A percentile compares a stretch with the other conserved stretches of the same genome.
These are phyloP conservation scores for Eidolon helvum DNA, from an alignment of 2,113 vertebrate genomes.

Conservation along the genomic window DNA sequence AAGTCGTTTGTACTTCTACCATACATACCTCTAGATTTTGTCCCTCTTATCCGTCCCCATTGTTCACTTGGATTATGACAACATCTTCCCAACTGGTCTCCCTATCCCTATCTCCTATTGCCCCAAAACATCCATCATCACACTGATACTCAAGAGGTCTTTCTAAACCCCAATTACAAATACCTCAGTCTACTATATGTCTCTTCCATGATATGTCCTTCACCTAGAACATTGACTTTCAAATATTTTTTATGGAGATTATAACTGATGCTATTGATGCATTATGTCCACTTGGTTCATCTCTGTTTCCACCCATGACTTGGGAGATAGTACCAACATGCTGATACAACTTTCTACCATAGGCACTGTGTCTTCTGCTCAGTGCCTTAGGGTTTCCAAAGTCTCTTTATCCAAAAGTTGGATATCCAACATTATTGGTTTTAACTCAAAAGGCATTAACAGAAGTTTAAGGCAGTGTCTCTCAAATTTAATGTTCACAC, in stretches of 20 bases:
- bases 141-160: neutral
- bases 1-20: neutral
- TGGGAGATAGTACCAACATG: too few species aligned
- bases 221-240: neutral
- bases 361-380: neutral
- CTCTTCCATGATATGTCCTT: neutral
- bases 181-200: neutral
- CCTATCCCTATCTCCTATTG: neutral
- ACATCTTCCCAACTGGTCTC: neutral
- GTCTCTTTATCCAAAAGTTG: neutral
- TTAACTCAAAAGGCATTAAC: neutral
- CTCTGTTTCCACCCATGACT: neutral
- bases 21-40: neutral
- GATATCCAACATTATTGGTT: neutral
- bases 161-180: neutral
- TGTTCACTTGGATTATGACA: neutral
- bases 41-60: neutral
- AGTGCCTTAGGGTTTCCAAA: neutral
- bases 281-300: neutral
- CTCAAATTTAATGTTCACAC: neutral
- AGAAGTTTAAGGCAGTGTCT: neutral
- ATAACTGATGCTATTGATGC: neutral
- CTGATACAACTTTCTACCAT: fast-evolving
- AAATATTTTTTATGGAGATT: neutral
- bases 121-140: neutral